A percentile compares a stretch with the other conserved stretches of the same genome.
These are phyloP conservation scores for Arbacia lixula DNA, from an alignment of 53 echinoderm and acorn worm genomes.

Conservation along the genomic window DNA sequence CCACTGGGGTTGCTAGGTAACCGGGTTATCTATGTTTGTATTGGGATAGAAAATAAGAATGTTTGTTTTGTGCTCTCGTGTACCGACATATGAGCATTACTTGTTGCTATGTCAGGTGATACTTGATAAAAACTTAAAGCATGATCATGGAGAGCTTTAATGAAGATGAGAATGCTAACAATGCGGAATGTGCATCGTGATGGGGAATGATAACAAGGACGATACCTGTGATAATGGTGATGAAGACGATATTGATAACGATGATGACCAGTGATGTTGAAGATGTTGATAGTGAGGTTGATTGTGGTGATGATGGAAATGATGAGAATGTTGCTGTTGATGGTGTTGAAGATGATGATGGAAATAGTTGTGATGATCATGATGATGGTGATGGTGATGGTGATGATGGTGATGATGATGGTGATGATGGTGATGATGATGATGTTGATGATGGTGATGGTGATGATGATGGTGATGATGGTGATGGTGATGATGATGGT, in stretches of 20 bases:
- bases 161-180: too few species aligned
- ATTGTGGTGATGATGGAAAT: background rate
- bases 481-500: slow-evolving; percentile 9
- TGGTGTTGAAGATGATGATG: background rate
- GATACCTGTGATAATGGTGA: background rate
- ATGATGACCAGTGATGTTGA: background rate
- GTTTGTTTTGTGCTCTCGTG: too few species aligned
- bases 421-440: slow-evolving; percentile 10
- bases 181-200: too few species aligned
- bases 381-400: slow-evolving; percentile 2
- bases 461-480: slow-evolving; percentile 10
- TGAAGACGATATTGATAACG: background rate
- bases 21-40: too few species aligned
- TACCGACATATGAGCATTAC: too few species aligned
- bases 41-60: too few species aligned
- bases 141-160: too few species aligned
- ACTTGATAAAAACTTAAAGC: too few species aligned
- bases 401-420: slow-evolving; percentile 10
- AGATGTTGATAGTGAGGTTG: background rate
- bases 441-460: slow-evolving; percentile 12
- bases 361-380: background rate
- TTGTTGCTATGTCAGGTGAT: too few species aligned
- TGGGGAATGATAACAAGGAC: background rate
- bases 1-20: too few species aligned
- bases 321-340: background rate